Evolutionary conservation across 2,888 invertebrate species (phyloP).

Genomic region (Melipona beecheii): DNA sequence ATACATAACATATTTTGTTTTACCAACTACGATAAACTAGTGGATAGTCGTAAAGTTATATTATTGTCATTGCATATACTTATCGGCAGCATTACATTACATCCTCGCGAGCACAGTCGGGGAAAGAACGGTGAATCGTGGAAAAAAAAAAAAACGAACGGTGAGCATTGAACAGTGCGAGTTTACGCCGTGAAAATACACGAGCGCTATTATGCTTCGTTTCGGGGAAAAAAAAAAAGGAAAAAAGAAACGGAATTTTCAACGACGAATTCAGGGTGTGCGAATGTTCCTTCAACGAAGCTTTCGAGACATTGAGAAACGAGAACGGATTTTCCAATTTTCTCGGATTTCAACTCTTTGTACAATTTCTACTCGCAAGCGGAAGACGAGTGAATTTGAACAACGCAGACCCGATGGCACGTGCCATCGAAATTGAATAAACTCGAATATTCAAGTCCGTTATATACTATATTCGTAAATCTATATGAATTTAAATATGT

Average conservation of each 20-base stretch:
- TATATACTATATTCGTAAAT: constrained; percentile 16
- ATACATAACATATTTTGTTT: constrained; percentile 34
- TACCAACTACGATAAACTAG: constrained; percentile 49
- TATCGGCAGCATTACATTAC: constrained; percentile 59
- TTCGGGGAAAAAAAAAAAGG: neutral
- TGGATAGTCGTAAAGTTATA: constrained; percentile 50
- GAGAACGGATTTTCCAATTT: neutral
- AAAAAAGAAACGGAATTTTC: neutral
- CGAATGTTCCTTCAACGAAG: neutral
- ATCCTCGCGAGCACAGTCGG: constrained; percentile 38
- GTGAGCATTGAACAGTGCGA: constrained; percentile 45
- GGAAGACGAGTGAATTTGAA: neutral
- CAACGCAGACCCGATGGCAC: neutral
- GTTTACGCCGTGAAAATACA: neutral
- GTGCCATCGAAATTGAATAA: neutral
- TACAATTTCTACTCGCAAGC: constrained; percentile 20
- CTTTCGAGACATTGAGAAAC: neutral
- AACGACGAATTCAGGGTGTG: neutral
- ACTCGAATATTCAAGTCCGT: constrained; percentile 1
- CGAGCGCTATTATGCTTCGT: constrained; percentile 31
- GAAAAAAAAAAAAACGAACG: constrained; percentile 19
- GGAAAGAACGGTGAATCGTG: constrained; percentile 29
- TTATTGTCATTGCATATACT: constrained; percentile 55
- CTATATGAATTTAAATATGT: constrained; percentile 12
- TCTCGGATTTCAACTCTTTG: neutral